Evolutionary conservation across 2,797 vertebrate species (phyloP).

Genomic region (Trichosurus vulpecula): DNA sequence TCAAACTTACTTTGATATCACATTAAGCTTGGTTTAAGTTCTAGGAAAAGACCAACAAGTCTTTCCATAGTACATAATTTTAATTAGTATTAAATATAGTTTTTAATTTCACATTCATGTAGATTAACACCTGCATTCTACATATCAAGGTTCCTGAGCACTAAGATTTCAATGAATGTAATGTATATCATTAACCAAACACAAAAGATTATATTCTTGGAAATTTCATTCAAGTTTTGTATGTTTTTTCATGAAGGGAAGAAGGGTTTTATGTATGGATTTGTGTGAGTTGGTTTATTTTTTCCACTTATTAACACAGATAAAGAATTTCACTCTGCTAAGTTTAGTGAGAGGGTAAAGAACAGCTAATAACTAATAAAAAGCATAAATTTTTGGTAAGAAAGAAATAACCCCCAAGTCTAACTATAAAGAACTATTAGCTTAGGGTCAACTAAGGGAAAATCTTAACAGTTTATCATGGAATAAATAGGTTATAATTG

Average conservation of each 20-base stretch:
- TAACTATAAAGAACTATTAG: slow-evolving; percentile 28
- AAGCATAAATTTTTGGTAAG: slow-evolving; percentile 1
- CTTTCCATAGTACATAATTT: slow-evolving; percentile 55
- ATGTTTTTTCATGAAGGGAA: slow-evolving; percentile 6
- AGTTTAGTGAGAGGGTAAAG: slow-evolving; percentile 47
- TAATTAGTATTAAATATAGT: slow-evolving; percentile 64
- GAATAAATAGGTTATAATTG: neutral
- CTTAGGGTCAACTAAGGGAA: slow-evolving; percentile 24
- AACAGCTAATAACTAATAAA: neutral
- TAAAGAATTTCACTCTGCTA: slow-evolving; percentile 30
- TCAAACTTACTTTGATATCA: slow-evolving; percentile 47
- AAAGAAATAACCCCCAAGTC: slow-evolving; percentile 40
- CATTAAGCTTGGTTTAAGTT: slow-evolving; percentile 61
- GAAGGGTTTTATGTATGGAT: neutral
- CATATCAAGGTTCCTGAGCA: slow-evolving; percentile 46
- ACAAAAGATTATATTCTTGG: slow-evolving; percentile 56
- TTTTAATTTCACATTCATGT: slow-evolving; percentile 63
- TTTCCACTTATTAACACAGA: slow-evolving; percentile 36
- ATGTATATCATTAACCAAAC: slow-evolving; percentile 53
- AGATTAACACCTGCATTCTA: slow-evolving; percentile 63
- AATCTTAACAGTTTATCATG: slow-evolving; percentile 33
- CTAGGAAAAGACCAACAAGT: slow-evolving; percentile 54
- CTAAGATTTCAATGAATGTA: slow-evolving; percentile 31
- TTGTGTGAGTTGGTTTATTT: neutral
- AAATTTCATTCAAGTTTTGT: slow-evolving; percentile 37